These are phyloP conservation scores for Coenonympha glycerion DNA, from an alignment of 2,888 invertebrate species.

Conservation along the genomic window DNA sequence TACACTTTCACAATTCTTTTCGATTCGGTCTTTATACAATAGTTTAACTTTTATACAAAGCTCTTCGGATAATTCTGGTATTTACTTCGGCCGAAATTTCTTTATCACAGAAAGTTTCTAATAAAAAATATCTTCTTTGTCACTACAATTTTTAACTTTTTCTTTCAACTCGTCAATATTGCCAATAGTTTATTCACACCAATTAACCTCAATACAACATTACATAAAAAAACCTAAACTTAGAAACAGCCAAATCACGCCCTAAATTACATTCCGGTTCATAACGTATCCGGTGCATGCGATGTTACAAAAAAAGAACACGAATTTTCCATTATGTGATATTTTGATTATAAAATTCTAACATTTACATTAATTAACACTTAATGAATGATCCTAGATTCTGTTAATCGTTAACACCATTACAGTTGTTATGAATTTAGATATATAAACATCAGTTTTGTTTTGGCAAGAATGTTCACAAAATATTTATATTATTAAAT, in stretches of 20 bases:
- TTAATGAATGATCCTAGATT: not conserved
- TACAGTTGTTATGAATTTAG: not conserved
- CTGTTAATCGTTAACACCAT: not conserved
- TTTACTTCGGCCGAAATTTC: not conserved
- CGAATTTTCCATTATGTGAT: not conserved
- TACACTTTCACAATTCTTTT: not conserved
- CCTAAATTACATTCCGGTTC: not conserved
- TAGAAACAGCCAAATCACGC: not conserved
- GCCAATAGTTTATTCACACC: too few relatives aligned
- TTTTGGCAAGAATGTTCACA: too few relatives aligned
- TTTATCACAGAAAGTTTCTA: not conserved
- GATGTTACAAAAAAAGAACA: not conserved
- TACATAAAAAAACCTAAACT: not conserved
- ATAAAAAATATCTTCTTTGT: not conserved
- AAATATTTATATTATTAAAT: too few relatives aligned
- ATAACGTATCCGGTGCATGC: not conserved
- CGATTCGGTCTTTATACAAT: not conserved
- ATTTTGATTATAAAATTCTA: not conserved
- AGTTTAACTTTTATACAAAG: not conserved
- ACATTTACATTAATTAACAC: not conserved
- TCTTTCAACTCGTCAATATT: too few relatives aligned
- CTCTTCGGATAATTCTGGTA: not conserved
- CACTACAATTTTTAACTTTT: too few relatives aligned
- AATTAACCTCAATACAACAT: not conserved
- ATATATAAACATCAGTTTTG: not conserved